These are phyloP conservation scores for Anastrepha obliqua DNA, from an alignment of 1,140 invertebrate species.

Conservation along the genomic window DNA sequence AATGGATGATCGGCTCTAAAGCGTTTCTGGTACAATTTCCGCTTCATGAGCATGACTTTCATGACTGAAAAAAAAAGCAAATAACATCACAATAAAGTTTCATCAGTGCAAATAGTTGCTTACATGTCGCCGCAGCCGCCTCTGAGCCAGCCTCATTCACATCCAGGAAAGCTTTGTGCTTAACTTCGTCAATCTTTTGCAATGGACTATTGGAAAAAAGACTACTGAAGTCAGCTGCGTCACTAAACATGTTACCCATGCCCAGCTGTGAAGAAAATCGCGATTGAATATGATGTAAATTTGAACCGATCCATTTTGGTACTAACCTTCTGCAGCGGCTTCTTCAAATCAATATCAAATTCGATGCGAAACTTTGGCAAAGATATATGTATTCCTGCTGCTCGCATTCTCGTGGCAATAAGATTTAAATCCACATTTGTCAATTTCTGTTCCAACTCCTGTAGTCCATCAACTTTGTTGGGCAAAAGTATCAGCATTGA, in stretches of 20 bases:
- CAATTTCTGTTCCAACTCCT: conserved; percentile 74
- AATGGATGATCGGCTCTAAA: conserved; percentile 72
- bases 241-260: conserved; percentile 77
- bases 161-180: conserved; percentile 84
- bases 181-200: conserved; percentile 75
- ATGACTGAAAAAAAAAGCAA: conserved; percentile 62
- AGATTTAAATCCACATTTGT: conserved; percentile 64
- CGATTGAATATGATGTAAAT: background rate
- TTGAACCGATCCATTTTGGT: background rate
- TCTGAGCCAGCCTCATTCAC: conserved; percentile 87
- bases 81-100: background rate
- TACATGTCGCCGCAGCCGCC: conserved; percentile 85
- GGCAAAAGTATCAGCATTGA: conserved; percentile 58
- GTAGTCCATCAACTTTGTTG: conserved; percentile 63
- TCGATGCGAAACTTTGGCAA: conserved; percentile 81
- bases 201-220: conserved; percentile 75
- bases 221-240: conserved; percentile 78
- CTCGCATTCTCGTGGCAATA: conserved; percentile 68
- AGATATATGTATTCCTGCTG: conserved; percentile 73
- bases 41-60: conserved; percentile 68
- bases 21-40: conserved; percentile 65
- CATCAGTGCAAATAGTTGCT: conserved; percentile 56
- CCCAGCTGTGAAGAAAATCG: conserved; percentile 76
- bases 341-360: conserved; percentile 75
- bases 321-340: conserved; percentile 76